Conservation (phyloP, 2,888 invertebrate genomes). For the Platycheirus rosarum region DNA sequence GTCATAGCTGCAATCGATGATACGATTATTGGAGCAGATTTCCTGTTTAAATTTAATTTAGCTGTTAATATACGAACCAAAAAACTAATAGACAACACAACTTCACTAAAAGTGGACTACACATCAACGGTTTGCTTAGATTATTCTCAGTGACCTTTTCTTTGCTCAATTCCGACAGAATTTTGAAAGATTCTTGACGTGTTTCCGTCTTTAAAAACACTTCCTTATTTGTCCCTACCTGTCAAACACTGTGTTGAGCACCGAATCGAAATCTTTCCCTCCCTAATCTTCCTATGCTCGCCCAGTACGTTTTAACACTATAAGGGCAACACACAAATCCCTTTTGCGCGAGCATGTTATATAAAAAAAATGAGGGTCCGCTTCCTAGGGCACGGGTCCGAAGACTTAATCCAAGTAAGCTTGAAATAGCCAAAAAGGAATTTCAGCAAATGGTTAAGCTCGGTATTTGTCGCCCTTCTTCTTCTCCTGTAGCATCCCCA, state of each 20-base stretch:
- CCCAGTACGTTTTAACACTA: no score
- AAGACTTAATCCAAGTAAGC: slow-evolving; percentile 72
- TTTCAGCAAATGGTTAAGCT: slow-evolving; percentile 74
- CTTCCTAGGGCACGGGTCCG: slow-evolving; percentile 61
- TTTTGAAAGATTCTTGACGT: slow-evolving; percentile 38
- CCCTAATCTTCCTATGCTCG: no score
- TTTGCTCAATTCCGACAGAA: slow-evolving; percentile 17
- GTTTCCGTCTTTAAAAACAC: slow-evolving; percentile 26
- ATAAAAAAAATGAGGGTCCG: slow-evolving; percentile 42
- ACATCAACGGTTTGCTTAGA: background rate
- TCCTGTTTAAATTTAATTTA: slow-evolving; percentile 14
- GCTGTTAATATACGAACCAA: background rate
- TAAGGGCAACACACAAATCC: no score
- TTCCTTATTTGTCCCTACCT: slow-evolving; percentile 24
- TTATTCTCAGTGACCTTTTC: background rate
- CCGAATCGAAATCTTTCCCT: slow-evolving; percentile 59
- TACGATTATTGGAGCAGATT: slow-evolving; percentile 1
- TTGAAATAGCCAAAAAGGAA: slow-evolving; percentile 71
- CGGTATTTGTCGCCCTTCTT: slow-evolving; percentile 73
- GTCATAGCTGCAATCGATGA: slow-evolving; percentile 10
- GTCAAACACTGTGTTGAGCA: slow-evolving; percentile 33
- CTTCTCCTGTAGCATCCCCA: slow-evolving; percentile 75
- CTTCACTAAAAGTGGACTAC: background rate
- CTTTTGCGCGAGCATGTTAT: no score
- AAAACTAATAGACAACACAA: slow-evolving; percentile 1